Evolutionary conservation across 2,888 invertebrate species (phyloP).

Genomic region (Keiferia lycopersicella): DNA sequence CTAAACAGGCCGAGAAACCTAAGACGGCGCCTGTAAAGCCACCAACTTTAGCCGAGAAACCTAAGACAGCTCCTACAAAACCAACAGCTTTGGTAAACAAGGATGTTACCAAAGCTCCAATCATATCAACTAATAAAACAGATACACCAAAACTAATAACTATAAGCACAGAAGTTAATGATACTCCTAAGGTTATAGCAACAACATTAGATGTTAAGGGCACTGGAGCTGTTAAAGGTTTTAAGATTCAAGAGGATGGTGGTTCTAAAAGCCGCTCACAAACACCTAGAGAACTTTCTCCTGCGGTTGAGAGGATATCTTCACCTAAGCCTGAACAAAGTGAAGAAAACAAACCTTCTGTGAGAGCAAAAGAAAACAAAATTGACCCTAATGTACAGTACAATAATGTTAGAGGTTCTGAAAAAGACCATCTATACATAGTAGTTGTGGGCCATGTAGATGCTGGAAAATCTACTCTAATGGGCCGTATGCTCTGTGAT

Average conservation of each 20-base stretch:
- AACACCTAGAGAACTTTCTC: slow-evolving; percentile 86
- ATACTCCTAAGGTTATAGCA: slow-evolving; percentile 62
- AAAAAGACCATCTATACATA: slow-evolving; percentile 94
- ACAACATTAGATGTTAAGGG: slow-evolving; percentile 70
- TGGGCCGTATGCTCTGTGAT: slow-evolving; percentile 95
- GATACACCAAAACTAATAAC: slow-evolving; percentile 60
- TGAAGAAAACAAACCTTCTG: slow-evolving; percentile 70
- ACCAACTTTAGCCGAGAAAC: slow-evolving; percentile 39
- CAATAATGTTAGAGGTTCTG: slow-evolving; percentile 87
- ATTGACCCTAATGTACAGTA: slow-evolving; percentile 83
- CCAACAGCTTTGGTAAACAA: slow-evolving; percentile 46
- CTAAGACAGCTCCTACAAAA: slow-evolving; percentile 45
- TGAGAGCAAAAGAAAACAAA: slow-evolving; percentile 79
- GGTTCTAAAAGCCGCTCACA: slow-evolving; percentile 57
- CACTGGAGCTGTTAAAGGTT: slow-evolving; percentile 79
- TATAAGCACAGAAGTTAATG: slow-evolving; percentile 69
- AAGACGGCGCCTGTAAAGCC: slow-evolving; percentile 46
- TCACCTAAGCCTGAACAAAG: slow-evolving; percentile 61
- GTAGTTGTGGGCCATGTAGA: slow-evolving; percentile 98
- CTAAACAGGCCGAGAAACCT: slow-evolving; percentile 42
- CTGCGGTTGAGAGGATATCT: slow-evolving; percentile 82
- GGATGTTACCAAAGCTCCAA: slow-evolving; percentile 55
- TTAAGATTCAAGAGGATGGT: slow-evolving; percentile 67
- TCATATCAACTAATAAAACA: slow-evolving; percentile 48
- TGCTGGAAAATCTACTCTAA: slow-evolving; percentile 97